Conservation (phyloP, 2,113 vertebrate genomes). For the Numenius arquata region DNA sequence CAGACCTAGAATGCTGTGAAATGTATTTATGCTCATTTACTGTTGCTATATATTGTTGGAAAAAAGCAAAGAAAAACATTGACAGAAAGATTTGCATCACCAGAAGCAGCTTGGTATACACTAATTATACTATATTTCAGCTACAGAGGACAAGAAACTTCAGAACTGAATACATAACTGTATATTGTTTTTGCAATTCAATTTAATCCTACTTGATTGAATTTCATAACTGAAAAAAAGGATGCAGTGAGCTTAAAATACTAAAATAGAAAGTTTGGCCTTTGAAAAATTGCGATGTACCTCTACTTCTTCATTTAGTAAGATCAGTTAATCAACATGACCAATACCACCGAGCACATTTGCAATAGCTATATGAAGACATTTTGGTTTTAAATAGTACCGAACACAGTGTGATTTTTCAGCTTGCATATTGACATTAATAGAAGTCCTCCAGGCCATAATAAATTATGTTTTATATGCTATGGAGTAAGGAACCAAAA, state of each 20-base stretch:
- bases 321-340: not conserved
- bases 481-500: not conserved
- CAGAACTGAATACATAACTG: not conserved
- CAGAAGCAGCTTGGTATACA: not conserved
- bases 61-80: not conserved
- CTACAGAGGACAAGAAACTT: not conserved
- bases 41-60: not conserved
- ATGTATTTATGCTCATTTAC: not conserved
- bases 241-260: not conserved
- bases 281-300: not conserved
- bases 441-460: not conserved
- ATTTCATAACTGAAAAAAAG: not conserved
- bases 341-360: not conserved
- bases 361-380: not conserved
- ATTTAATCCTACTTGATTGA: not conserved
- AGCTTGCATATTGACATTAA: not conserved
- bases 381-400: not conserved
- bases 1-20: not conserved
- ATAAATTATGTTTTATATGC: not conserved
- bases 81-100: not conserved
- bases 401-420: not conserved
- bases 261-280: not conserved
- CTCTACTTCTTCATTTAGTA: not conserved
- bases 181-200: not conserved
- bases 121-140: not conserved